Base-by-base conservation (phyloP, 1,140 invertebrate genomes). In the Phenacoccus solenopsis region DNA sequence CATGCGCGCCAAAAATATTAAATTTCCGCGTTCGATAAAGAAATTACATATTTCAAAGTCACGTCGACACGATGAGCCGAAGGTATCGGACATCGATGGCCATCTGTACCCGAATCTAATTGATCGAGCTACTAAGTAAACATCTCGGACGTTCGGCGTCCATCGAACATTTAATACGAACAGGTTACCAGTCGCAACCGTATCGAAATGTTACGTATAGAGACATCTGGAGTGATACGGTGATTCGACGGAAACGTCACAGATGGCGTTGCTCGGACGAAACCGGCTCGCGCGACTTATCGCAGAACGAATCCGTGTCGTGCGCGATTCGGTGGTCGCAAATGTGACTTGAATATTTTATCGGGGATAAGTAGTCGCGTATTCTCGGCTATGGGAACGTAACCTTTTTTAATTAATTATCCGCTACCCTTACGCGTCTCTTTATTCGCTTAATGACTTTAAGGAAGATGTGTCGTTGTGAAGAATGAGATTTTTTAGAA, bases 261-360 rank as follows among this genome's bases (percentile, higher is more conserved):
- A 64, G 59, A 64, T 64, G 59, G 59, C 59, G 59, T 64, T 64
- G n/a, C n/a, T n/a, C n/a, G n/a, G n/a, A 59, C 21, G 59, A 10
- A 25, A 3, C 38, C 12, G 13, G 30, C 5, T 32, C 13, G 30
- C 20, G 4, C 20, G 16, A 49, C 38, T 49, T 16, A 49, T 49
- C 20, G 38, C 38, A 49, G 38, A 49, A 49, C 38, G 38, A 49
- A 49, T 49, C 16, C 20, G 38, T 3, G 3, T 16, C 16, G 4
- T 10, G 16, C 4, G 3, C 16, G 38, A 49, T 10, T 5, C 16
- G 38, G 20, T 49, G 5, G 5, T n/a, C n/a, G n/a, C n/a, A n/a
- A 49, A 16, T 32, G 30, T 32, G 30, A 32, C 13, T 32, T 5
- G 38, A 49, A 49, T n/a, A n/a, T n/a, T n/a, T n/a, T n/a, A n/a